Base-by-base conservation (phyloP, 2,797 vertebrate species). In the Brachymystax lenok region DNA sequence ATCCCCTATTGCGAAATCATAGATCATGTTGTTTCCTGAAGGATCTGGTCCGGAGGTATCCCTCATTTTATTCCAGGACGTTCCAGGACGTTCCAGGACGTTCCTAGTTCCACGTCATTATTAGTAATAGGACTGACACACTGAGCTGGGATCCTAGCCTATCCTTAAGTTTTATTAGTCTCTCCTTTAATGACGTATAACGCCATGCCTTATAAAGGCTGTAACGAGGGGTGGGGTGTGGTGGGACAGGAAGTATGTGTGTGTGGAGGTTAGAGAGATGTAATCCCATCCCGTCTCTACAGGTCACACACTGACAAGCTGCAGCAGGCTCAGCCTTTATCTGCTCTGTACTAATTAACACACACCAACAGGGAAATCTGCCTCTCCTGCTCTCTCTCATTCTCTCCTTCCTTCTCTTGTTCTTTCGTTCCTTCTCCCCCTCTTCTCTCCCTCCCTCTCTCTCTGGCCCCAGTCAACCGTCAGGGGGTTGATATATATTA, bases 251-350 rank as follows among this genome's bases (percentile, higher is more conserved):
- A 69, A 69, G 30, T 16, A 30, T 27, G n/a, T 51, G 50, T 30
- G n/a, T 61, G 56, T 61, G 56, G 54, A 59, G 5, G 8, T 19
- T 19, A 59, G 54, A 59, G 54, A 59, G 87, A 82, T 85, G 89
- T 85, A 92, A 93, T 61, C 56, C 56, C 56, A 93, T 93, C 89
- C 86, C 59, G 84, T 90, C 88, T 93, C 92, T 90, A 84, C 90
- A 90, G 93, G 93, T 94, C 91, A 91, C 77, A 81, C 87, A 80
- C 86, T 91, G 88, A 91, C 93, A 93, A 91, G 92, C 91, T 88
- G 83, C 69, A 88, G 92, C 93, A 93, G 84, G 92, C 89, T 89
- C 93, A 93, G 84, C 92, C 89, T 89, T 82, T 80, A 79, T 88
- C 87, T 87, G 86, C 88, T 85, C 80, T 13, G 78, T 79, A 81